Conservation (phyloP, 2,888 invertebrate genomes). For the Rhamnusium bicolor region DNA sequence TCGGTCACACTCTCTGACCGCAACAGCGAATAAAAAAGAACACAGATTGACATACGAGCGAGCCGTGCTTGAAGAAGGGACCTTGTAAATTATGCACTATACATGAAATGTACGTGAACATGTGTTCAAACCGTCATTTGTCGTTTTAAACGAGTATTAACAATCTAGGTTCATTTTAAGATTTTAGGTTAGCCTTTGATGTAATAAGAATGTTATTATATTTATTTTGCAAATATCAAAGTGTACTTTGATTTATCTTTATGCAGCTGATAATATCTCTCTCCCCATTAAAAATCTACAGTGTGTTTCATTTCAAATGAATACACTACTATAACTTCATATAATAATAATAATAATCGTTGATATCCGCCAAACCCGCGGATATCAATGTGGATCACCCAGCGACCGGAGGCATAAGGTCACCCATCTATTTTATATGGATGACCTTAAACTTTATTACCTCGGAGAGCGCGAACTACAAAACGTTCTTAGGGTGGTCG, state of each 20-base stretch:
- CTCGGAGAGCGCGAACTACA: too few relatives aligned
- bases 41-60: slow-evolving; percentile 2
- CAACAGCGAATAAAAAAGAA: slow-evolving; percentile 11
- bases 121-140: slow-evolving; percentile 19
- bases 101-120: slow-evolving; percentile 26
- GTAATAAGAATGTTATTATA: not conserved
- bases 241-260: not conserved
- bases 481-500: too few relatives aligned
- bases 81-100: slow-evolving; percentile 23
- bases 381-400: too few relatives aligned
- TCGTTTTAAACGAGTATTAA: slow-evolving; percentile 3
- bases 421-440: too few relatives aligned
- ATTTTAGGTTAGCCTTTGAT: not conserved
- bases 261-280: not conserved
- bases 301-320: too few relatives aligned
- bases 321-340: too few relatives aligned
- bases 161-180: not conserved
- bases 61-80: not conserved
- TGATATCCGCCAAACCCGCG: too few relatives aligned
- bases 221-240: not conserved
- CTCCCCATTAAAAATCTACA: too few relatives aligned
- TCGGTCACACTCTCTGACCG: slow-evolving; percentile 58
- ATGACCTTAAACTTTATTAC: too few relatives aligned
- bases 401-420: too few relatives aligned
- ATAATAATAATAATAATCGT: too few relatives aligned